Evolutionary conservation across 2,888 invertebrate species (phyloP), one percentile per base, ranked within the genome.

Genomic region (Brachynemurus nebulosus): DNA sequence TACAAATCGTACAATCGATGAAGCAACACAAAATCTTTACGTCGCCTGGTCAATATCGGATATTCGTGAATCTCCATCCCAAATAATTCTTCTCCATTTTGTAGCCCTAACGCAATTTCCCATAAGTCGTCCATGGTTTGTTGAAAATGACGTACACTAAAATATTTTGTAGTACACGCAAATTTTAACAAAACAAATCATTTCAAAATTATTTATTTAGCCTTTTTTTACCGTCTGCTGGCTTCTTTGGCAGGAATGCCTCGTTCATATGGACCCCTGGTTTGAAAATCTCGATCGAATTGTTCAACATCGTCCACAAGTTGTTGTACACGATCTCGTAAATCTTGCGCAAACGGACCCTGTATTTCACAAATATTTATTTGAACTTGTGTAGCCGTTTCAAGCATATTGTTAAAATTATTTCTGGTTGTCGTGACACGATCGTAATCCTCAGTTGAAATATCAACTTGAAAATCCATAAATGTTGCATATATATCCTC

Each of bases 231-330:
- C 68, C 84, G 74, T 61, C 89, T 88, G 53, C 86, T 86, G 16
- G 91, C 91, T 64, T 91, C 91, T 52, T 83, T 74, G 1, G 91
- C 88, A 1, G 80, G 66, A 20, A 92, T 71, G 2, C 86, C 89
- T 4, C 81, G 76, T 1, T 83, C 75, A 88, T 90, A 84, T 0
- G 92, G 92, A 1, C 92, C 92, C 56, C 72, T 76, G n/a, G 66
- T 55, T 12, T 81, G 80, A 57, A 79, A 86, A 54, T 86, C 84
- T 1, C 57, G 58, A 56, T 85, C 80, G 55, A 86, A 86, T 45
- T 74, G 66, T 18, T 71, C 60, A 2, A 86, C 79, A 47, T 82
- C 81, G 14, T 64, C 60, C 27, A 70, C 66, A 57, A 88, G 84
- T 27, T 71, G 65, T 0, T 67, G 59, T 8, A 86, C 81, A 12